Conservation (phyloP, 2,888 invertebrate species). For the Agrilus mali region DNA sequence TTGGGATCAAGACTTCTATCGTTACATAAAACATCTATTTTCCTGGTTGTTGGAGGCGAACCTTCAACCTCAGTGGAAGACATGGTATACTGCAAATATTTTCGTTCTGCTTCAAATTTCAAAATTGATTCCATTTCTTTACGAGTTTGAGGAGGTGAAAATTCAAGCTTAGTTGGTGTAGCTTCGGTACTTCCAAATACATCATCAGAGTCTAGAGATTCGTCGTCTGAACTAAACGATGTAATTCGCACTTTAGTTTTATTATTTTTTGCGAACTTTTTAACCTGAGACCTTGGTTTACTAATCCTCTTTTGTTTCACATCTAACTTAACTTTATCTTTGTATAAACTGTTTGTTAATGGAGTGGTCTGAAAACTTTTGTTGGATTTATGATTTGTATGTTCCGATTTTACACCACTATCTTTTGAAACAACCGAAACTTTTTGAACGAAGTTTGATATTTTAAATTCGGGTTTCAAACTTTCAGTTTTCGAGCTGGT, state of each 20-base stretch:
- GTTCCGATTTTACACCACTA: constrained; percentile 14
- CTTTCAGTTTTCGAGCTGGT: constrained; percentile 64
- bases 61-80: constrained; percentile 68
- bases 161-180: constrained; percentile 56
- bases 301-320: constrained; percentile 48
- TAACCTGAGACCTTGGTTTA: constrained; percentile 47
- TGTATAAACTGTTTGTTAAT: constrained; percentile 22
- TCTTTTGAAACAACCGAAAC: constrained; percentile 16
- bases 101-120: constrained; percentile 59
- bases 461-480: constrained; percentile 32
- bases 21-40: constrained; percentile 49
- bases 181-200: constrained; percentile 66
- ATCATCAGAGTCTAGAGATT: constrained; percentile 64
- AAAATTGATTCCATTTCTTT: constrained; percentile 65
- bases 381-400: constrained; percentile 8
- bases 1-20: constrained; percentile 48
- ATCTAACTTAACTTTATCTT: constrained; percentile 44
- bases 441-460: constrained; percentile 16
- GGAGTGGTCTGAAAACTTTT: constrained; percentile 34
- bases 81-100: constrained; percentile 45
- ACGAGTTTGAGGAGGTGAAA: constrained; percentile 62
- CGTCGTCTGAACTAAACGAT: constrained; percentile 64
- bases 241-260: constrained; percentile 60
- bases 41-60: constrained; percentile 59
- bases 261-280: constrained; percentile 45